Evolutionary conservation across 2,888 invertebrate species (phyloP).

Genomic region (Heliconius sara): DNA sequence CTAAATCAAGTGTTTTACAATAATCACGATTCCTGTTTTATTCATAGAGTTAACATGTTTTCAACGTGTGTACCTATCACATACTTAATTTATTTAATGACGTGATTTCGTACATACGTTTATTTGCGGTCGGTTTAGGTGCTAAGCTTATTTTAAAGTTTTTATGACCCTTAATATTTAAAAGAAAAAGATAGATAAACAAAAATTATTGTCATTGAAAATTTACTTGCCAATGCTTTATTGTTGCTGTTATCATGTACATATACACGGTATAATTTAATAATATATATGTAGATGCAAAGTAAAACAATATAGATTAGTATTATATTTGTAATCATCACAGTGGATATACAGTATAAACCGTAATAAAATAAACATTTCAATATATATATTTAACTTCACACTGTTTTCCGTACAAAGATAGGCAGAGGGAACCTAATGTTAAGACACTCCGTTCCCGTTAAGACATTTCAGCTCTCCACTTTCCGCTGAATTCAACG

Average conservation of each 20-base stretch:
- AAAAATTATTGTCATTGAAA: not conserved
- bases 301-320: too few species aligned
- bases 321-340: not conserved
- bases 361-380: not conserved
- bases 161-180: not conserved
- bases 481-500: too few species aligned
- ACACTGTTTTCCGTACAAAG: too few species aligned
- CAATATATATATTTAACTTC: not conserved
- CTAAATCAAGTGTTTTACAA: not conserved
- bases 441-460: too few species aligned
- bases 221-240: not conserved
- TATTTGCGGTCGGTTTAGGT: not conserved
- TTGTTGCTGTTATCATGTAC: not conserved
- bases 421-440: too few species aligned
- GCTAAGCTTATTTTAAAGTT: conserved; percentile 12
- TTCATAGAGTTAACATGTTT: conserved; percentile 1
- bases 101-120: not conserved
- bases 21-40: not conserved
- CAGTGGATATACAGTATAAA: not conserved
- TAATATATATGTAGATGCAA: not conserved
- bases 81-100: conserved; percentile 17
- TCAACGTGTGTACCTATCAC: not conserved
- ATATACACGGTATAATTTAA: not conserved
- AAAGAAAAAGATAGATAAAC: not conserved
- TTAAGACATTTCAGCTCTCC: too few species aligned